These are phyloP conservation scores for Acrobasis suavella DNA, from an alignment of 2,888 invertebrate species.

Conservation along the genomic window DNA sequence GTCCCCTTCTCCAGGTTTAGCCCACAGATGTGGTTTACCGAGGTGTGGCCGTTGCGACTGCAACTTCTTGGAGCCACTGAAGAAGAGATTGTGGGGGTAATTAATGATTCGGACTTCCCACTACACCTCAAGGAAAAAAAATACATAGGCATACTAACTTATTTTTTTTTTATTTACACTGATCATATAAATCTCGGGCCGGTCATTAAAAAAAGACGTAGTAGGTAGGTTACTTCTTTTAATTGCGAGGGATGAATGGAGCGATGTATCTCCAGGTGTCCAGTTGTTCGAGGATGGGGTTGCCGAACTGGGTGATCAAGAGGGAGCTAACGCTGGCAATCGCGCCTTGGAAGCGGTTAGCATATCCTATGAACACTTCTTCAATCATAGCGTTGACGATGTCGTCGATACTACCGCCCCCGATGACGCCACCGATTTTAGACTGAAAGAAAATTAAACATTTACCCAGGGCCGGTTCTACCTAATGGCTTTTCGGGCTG, in stretches of 20 bases:
- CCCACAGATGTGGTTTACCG: no score
- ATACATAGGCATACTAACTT: not conserved
- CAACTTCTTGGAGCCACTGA: no score
- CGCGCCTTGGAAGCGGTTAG: conserved; percentile 63
- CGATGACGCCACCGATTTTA: conserved; percentile 64
- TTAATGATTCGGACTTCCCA: no score
- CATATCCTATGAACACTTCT: conserved; percentile 64
- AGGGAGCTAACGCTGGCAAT: conserved; percentile 42
- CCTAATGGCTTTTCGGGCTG: no score
- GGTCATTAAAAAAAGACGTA: not conserved
- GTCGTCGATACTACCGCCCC: conserved; percentile 70
- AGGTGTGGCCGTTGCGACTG: no score
- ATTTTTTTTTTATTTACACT: not conserved
- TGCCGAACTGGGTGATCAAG: conserved; percentile 37
- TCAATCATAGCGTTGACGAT: conserved; percentile 66
- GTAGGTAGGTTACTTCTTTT: conserved; percentile 11
- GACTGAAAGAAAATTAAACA: conserved; percentile 48
- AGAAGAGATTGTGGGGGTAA: no score
- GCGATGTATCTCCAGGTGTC: conserved; percentile 66
- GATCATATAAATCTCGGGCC: not conserved
- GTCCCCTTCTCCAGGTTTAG: no score
- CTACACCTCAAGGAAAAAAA: no score
- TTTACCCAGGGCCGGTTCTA: no score
- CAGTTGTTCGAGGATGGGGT: conserved; percentile 58
- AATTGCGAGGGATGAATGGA: conserved; percentile 41